Evolutionary conservation across 2,113 vertebrate species (phyloP), one percentile per base, ranked within the genome.

Genomic region (Apus apus): DNA sequence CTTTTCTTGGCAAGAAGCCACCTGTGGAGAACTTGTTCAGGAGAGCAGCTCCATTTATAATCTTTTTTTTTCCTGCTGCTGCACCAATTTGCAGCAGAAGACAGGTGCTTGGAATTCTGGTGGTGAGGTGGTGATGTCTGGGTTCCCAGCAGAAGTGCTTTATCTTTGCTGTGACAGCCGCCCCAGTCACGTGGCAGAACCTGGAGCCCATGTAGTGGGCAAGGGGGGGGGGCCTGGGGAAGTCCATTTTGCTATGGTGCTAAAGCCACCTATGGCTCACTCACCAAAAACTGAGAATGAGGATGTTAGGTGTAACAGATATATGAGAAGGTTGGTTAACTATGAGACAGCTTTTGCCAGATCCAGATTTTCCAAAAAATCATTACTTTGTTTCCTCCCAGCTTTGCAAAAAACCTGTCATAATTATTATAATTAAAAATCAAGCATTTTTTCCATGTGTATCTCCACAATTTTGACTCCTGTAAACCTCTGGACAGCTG

Each of bases 121-220:
- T 6, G 8, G 51, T 66, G 43, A 66, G 29, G 8, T 36, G 46
- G 54, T 0, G 8, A 32, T 0, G 11, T 10, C 72, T 29, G 46
- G 13, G 8, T 22, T 88, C 51, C 22, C 65, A 66, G 78, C 64
- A 72, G 58, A 50, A 32, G 20, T 57, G 45, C 15, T 91, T 81
- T 72, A 16, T 94, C 57, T 57, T 61, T 66, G 32, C 45, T 1
- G 3, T 72, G 79, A 23, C 38, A 72, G 61, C 21, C 1, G 1
- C 9, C 12, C 43, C 1, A 3, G n/a, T 51, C 3, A 4, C 8
- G 5, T 1, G 7, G 32, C 3, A 0, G 10, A 61, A 34, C 43
- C 25, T 26, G 17, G 43, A 0, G 0, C 36, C 26, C 60, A 25
- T 0, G 1, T 9, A 30, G 30, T 1, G 1, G 19, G 45, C 32